phyloP scores from a whole-genome alignment of 1,140 invertebrate species.

The Halictus rubicundus region DNA sequence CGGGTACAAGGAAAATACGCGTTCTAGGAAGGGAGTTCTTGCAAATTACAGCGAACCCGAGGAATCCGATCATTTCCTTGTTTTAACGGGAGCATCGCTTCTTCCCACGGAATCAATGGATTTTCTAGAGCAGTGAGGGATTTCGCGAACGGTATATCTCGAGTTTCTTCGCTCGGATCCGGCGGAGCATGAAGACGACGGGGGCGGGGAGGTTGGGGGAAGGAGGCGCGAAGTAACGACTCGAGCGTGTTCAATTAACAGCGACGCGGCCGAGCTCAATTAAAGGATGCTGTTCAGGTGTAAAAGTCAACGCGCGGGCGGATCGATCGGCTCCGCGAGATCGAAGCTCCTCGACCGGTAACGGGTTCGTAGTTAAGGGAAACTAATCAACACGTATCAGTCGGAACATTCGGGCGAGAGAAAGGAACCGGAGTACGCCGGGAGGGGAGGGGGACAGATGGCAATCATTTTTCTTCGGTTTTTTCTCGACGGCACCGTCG shows the following conservation, averaged over 20 bases:
- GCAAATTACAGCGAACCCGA: neutral
- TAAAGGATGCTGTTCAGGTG: slow-evolving; percentile 54
- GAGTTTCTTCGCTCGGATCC: neutral
- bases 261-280: slow-evolving; percentile 40
- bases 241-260: slow-evolving; percentile 61
- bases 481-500: neutral
- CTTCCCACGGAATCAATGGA: neutral
- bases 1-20: neutral
- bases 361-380: slow-evolving; percentile 46
- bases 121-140: neutral
- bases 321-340: slow-evolving; percentile 38
- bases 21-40: neutral
- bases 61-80: neutral
- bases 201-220: neutral
- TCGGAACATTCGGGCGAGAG: neutral
- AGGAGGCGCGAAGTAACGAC: slow-evolving; percentile 48
- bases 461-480: slow-evolving; percentile 25
- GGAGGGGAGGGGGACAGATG: neutral
- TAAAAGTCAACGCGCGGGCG: slow-evolving; percentile 54
- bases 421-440: neutral
- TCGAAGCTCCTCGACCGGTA: slow-evolving; percentile 37
- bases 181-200: neutral
- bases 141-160: neutral
- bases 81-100: neutral
- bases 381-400: slow-evolving; percentile 58